These are phyloP conservation scores for Chaetogeoica ovagalla DNA, from an alignment of 2,888 invertebrate genomes.

Conservation along the genomic window DNA sequence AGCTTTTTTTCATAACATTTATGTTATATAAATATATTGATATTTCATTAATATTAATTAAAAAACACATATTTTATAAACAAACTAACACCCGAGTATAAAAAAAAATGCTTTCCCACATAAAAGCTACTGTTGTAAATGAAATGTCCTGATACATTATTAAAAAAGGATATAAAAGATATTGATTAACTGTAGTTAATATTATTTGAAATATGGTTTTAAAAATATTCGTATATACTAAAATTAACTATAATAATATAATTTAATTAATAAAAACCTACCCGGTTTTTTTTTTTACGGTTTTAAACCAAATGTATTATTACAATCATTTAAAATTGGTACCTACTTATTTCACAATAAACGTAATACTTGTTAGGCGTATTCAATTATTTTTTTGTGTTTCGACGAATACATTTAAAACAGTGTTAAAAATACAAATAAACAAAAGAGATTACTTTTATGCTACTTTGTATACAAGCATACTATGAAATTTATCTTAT, in stretches of 20 bases:
- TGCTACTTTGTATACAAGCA: no score
- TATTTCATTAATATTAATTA: neutral
- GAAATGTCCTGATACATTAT: neutral
- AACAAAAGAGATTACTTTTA: no score
- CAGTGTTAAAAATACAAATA: no score
- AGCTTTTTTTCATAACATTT: neutral
- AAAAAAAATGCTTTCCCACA: neutral
- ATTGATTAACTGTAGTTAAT: neutral
- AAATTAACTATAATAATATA: no score
- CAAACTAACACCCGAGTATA: neutral
- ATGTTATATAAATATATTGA: neutral
- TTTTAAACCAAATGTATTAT: neutral
- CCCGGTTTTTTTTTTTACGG: neutral
- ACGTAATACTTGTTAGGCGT: no score
- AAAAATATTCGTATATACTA: neutral
- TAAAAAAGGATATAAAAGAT: neutral
- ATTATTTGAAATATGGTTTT: neutral
- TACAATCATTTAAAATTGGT: no score
- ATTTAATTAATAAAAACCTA: neutral
- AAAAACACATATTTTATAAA: neutral
- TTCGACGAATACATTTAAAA: no score
- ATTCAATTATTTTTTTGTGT: no score
- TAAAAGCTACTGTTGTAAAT: neutral
- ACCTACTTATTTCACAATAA: no score
- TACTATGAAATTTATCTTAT: no score